A percentile compares a stretch with the other conserved stretches of the same genome.
These are phyloP conservation scores for Nothura maculosa DNA, from an alignment of 2,797 vertebrate genomes.

Conservation along the genomic window DNA sequence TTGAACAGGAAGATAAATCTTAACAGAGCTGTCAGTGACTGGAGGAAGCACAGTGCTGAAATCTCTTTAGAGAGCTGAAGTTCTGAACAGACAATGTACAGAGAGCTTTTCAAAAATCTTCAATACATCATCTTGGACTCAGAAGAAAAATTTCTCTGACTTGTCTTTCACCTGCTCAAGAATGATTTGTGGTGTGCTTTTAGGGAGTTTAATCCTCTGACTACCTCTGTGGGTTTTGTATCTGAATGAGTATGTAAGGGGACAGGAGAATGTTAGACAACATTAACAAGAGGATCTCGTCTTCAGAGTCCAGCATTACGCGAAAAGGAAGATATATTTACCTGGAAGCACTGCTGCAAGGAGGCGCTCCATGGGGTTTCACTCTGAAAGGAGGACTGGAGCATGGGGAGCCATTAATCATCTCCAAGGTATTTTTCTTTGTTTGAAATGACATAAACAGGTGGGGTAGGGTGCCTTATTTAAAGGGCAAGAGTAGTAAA, in stretches of 20 bases:
- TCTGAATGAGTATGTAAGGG: slow-evolving; percentile 26
- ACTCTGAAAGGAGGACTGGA: slow-evolving; percentile 94
- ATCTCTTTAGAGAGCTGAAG: background rate
- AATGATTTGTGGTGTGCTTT: slow-evolving; percentile 16
- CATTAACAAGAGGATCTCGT: slow-evolving; percentile 38
- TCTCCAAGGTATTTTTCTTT: slow-evolving; percentile 91
- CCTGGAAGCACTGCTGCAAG: slow-evolving; percentile 89
- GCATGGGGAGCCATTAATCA: slow-evolving; percentile 90
- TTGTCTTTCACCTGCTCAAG: background rate
- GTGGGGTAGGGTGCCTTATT: accelerated
- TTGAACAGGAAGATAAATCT: background rate
- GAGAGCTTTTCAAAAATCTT: background rate
- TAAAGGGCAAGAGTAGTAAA: background rate
- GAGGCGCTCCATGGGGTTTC: slow-evolving; percentile 96
- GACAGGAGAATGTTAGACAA: slow-evolving; percentile 70
- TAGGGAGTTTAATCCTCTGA: background rate
- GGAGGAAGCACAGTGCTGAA: background rate
- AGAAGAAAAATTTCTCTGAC: slow-evolving; percentile 1
- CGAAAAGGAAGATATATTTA: slow-evolving; percentile 82
- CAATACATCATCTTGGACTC: slow-evolving; percentile 8
- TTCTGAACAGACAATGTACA: background rate
- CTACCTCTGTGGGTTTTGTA: background rate
- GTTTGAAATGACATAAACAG: background rate
- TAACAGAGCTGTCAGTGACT: background rate
- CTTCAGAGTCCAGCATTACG: slow-evolving; percentile 26